Evolutionary conservation across 2,797 vertebrate genomes (phyloP), one percentile per base, ranked within the genome.

Genomic region (Enteromius fasciolatus): DNA sequence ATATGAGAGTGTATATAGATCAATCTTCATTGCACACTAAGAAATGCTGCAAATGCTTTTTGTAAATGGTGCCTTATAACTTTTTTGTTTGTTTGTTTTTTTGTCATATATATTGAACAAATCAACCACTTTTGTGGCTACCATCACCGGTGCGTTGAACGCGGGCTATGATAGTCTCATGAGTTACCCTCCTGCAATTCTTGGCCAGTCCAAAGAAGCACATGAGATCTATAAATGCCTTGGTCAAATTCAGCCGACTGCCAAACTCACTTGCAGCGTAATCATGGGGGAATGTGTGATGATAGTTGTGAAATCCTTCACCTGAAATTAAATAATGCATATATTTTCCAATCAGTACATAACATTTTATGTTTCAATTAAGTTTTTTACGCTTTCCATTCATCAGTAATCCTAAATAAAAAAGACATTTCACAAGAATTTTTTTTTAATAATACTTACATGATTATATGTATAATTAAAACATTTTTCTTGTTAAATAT

Each of bases 241-340:
- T 98, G 89, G 97, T 99, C 25, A 97, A 1, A 82, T 99, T 99
- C 87, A 96, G 88, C 79, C 88, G 93, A 92, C 92, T 94, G 85
- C 97, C 97, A 86, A 96, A 98, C 91, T 99, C 98, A 64, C 98
- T 99, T 50, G 96, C 90, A 12, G 97, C 92, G 46, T 99, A 99
- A 93, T 99, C 96, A 0, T 93, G 97, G 54, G 98, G 97, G 86
- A 99, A 99, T 0, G 96, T 94, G 92, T 98, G 97, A 83, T 99
- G 98, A 91, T 98, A 99, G 92, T 98, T 99, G 92, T 98, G 97
- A 90, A 97, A 98, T 82, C 97, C 98, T 94, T 99, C 98, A 2
- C 97, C 97, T 99, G 92, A 88, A 91, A 82, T 33, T 1, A 81
- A 76, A 78, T 46, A 15, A 80, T 20, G 1, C 54, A 64, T 46